Evolutionary conservation across 2,113 vertebrate species (phyloP), one percentile per base, ranked within the genome.

Genomic region (Otis tarda): DNA sequence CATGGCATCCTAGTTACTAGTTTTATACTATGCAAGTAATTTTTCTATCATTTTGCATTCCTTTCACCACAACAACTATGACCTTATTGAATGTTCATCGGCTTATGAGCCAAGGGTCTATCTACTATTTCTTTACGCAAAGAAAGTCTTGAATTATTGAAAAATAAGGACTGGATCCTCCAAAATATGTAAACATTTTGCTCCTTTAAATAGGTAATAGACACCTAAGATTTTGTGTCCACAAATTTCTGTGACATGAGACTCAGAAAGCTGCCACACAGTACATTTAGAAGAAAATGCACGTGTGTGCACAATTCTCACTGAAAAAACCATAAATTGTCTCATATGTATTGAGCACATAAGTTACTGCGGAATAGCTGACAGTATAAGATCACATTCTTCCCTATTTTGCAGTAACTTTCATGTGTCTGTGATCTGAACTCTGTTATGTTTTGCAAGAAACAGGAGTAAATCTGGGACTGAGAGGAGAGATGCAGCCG

Each of bases 231-330:
- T 6, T 80, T 71, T 83, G 14, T 83, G 10, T 55, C 49, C 21
- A 59, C 37, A 55, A 39, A 76, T 47, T 63, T 43, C 68, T 74
- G 50, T 65, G 70, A 50, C 2, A 0, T 45, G 65, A 74, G 14
- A 15, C n/a, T 63, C 31, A 10, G 71, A 59, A 90, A 93, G 39
- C 50, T 83, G 77, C 37, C 35, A 20, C 27, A 5, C 14, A 17
- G n/a, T 55, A 33, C 27, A 56, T 73, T 73, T 47, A 57, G 49
- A 13, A 53, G 53, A 60, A 76, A 25, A 27, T 73, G 18, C 31
- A 12, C 3, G 0, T 33, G 7, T 71, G 11, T 1, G 0, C 21
- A 59, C 4, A 6, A 7, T 71, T 73, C 21, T 73, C 16, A 9
- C 31, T 55, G 68, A 65, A 64, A 77, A 64, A 55, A n/a, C 8